A percentile compares a stretch with the other conserved stretches of the same genome.
Evolutionary conservation across 30 jellyfish, hydroid and myxozoan species (phyloP).

Genomic region (Catostylus mosaicus): DNA sequence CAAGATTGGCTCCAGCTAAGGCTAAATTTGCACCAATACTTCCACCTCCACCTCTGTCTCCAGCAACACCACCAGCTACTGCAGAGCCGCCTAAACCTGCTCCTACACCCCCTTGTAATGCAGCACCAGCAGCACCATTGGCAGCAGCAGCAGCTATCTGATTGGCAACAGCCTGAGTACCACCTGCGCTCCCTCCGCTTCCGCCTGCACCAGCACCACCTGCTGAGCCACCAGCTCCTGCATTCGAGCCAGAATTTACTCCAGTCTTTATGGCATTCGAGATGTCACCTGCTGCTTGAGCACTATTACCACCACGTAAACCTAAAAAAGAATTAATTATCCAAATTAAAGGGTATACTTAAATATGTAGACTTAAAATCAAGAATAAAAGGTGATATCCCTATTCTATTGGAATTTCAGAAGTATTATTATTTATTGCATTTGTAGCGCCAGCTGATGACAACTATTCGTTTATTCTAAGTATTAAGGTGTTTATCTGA

Average conservation of each 20-base stretch:
- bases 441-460: too few relatives aligned
- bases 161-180: constrained; percentile 40
- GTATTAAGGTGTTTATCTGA: too few relatives aligned
- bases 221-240: constrained; percentile 16
- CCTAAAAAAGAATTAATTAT: not conserved
- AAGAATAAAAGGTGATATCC: too few relatives aligned
- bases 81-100: constrained; percentile 57
- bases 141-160: constrained; percentile 73
- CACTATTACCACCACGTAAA: constrained; percentile 47
- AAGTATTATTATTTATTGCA: too few relatives aligned
- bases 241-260: constrained; percentile 23
- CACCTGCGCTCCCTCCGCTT: constrained; percentile 22
- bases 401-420: too few relatives aligned
- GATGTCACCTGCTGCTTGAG: constrained; percentile 38
- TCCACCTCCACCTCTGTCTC: constrained; percentile 67
- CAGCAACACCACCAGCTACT: constrained; percentile 77
- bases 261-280: constrained; percentile 37
- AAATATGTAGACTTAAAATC: too few relatives aligned
- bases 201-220: constrained; percentile 34
- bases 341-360: too few relatives aligned
- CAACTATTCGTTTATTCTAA: too few relatives aligned
- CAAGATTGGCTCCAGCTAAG: constrained; percentile 56
- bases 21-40: constrained; percentile 46
- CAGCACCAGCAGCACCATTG: constrained; percentile 65
- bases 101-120: constrained; percentile 21